Evolutionary conservation across 2,113 vertebrate species (phyloP).

Genomic region (Spermophilus dauricus): DNA sequence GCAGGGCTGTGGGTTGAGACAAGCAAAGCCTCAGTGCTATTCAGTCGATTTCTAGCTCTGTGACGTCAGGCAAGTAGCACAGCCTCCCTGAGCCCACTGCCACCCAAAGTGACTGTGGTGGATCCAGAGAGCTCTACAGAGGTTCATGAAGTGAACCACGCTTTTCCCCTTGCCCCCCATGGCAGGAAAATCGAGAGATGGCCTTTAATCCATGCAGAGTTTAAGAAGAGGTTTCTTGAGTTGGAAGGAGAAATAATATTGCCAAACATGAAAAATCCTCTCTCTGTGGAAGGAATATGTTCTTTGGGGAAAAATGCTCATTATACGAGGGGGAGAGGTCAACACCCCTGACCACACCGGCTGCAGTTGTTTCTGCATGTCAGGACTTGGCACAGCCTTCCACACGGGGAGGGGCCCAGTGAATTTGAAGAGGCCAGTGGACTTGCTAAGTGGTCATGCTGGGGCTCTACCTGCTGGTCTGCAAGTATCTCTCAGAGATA

Average conservation of each 20-base stretch:
- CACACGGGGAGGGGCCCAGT: fast-evolving
- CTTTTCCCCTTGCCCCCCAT: neutral
- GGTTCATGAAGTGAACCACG: neutral
- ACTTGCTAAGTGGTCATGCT: too few relatives aligned
- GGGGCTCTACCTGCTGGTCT: too few relatives aligned
- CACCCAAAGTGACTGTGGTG: neutral
- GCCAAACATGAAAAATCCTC: neutral
- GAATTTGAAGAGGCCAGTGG: fast-evolving
- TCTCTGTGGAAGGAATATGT: neutral
- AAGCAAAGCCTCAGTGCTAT: fast-evolving
- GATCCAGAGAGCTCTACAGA: neutral
- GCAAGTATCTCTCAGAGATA: neutral
- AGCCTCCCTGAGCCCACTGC: neutral
- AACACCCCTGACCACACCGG: too few relatives aligned
- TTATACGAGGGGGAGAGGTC: too few relatives aligned
- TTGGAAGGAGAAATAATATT: neutral
- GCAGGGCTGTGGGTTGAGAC: neutral
- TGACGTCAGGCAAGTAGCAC: neutral
- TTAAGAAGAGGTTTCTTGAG: neutral
- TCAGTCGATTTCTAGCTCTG: neutral
- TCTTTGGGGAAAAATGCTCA: neutral
- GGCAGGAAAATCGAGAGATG: neutral
- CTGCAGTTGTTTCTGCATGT: fast-evolving
- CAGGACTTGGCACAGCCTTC: neutral
- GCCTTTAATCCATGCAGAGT: neutral